These are phyloP conservation scores for Danionella dracula DNA, from an alignment of 2,797 vertebrate species.

Conservation along the genomic window DNA sequence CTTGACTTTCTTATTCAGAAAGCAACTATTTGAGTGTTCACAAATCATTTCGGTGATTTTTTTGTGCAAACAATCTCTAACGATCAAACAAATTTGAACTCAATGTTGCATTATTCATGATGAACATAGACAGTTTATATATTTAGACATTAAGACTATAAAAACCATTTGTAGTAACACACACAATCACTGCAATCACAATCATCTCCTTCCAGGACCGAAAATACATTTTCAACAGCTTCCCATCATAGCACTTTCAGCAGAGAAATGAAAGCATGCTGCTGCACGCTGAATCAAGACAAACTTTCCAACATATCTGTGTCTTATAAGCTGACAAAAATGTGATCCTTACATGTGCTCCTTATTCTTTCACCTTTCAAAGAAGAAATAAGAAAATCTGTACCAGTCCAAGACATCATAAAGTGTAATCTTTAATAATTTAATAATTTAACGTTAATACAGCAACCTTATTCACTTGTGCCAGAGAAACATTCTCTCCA, in stretches of 20 bases:
- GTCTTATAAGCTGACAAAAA: neutral
- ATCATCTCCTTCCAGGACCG: neutral
- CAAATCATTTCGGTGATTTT: no score
- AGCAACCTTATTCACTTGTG: neutral
- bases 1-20: no score
- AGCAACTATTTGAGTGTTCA: no score
- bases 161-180: neutral
- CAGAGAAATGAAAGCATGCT: constrained; percentile 8
- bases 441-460: neutral
- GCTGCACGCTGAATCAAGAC: constrained; percentile 13
- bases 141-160: no score
- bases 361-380: neutral
- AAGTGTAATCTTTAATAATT: neutral
- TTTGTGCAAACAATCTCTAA: no score
- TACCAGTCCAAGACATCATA: neutral
- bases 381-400: neutral
- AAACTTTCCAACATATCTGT: neutral
- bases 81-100: no score
- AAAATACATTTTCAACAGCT: constrained; percentile 6
- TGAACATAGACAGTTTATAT: no score
- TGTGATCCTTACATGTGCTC: neutral
- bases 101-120: no score
- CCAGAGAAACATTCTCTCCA: neutral
- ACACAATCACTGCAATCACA: no score
- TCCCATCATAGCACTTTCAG: neutral